phyloP scores from a whole-genome alignment of 1,140 invertebrate species.

The Zaprionus capensis region DNA sequence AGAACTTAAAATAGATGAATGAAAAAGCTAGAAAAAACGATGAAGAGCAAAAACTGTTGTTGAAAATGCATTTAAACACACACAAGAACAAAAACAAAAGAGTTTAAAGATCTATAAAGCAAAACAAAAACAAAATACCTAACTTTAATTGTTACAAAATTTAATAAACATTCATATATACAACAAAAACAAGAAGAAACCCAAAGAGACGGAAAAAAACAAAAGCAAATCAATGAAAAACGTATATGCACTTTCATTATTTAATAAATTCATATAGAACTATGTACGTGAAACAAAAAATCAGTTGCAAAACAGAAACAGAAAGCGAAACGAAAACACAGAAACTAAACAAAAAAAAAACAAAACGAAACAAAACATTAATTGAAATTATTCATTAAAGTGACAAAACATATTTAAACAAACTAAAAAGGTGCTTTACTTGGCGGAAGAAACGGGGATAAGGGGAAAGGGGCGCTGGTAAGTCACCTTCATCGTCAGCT shows the following conservation, averaged over 20 bases:
- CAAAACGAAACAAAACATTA: slow-evolving; percentile 48
- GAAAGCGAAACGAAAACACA: slow-evolving; percentile 29
- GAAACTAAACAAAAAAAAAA: slow-evolving; percentile 21
- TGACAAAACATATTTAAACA: slow-evolving; percentile 73
- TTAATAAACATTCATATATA: slow-evolving; percentile 57
- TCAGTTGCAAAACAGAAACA: slow-evolving; percentile 29
- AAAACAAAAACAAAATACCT: slow-evolving; percentile 39
- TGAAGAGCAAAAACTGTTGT: slow-evolving; percentile 67
- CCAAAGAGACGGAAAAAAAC: slow-evolving; percentile 21
- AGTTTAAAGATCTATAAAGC: slow-evolving; percentile 51
- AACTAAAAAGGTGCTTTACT: slow-evolving; percentile 25
- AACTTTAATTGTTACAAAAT: slow-evolving; percentile 72
- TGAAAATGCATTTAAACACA: slow-evolving; percentile 78
- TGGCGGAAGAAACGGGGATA: background rate
- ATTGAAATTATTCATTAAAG: slow-evolving; percentile 80
- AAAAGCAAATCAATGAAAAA: slow-evolving; percentile 48
- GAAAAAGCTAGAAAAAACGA: slow-evolving; percentile 11
- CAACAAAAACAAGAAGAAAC: slow-evolving; percentile 38
- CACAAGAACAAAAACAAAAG: slow-evolving; percentile 29
- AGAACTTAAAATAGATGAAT: slow-evolving; percentile 33
- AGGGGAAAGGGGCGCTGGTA: background rate
- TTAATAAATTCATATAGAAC: slow-evolving; percentile 65
- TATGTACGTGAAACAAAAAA: slow-evolving; percentile 34
- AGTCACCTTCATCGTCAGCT: slow-evolving; percentile 16
- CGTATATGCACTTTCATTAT: slow-evolving; percentile 80